A percentile compares a stretch with the other conserved stretches of the same genome.
Conservation (phyloP, 2,113 vertebrate genomes). For the Tenrec ecaudatus region DNA sequence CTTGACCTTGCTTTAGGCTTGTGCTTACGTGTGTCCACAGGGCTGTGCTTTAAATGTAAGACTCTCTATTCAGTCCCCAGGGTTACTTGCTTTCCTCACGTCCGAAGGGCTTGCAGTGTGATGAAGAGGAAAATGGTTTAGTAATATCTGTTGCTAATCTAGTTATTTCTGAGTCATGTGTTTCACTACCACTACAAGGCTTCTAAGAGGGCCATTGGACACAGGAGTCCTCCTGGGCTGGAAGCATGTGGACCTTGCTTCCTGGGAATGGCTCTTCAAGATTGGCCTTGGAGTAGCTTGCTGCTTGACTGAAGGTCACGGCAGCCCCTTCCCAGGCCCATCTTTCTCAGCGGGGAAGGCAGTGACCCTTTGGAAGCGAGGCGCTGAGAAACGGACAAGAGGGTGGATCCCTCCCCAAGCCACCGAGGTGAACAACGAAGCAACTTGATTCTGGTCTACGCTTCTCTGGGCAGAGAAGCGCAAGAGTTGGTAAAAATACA, state of each 20-base stretch:
- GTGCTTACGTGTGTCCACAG: slow-evolving; percentile 31
- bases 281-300: slow-evolving; percentile 16
- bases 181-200: not conserved
- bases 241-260: not conserved
- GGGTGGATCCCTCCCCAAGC: slow-evolving; percentile 9
- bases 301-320: slow-evolving; percentile 16
- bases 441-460: slow-evolving; percentile 2
- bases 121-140: slow-evolving; percentile 17
- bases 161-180: slow-evolving; percentile 29
- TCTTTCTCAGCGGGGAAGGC: not conserved
- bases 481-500: not conserved
- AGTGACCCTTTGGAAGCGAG: slow-evolving; percentile 39
- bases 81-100: slow-evolving; percentile 34
- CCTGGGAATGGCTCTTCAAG: slow-evolving; percentile 50
- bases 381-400: slow-evolving; percentile 17
- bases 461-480: slow-evolving; percentile 45
- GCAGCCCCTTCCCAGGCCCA: slow-evolving; percentile 6
- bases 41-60: slow-evolving; percentile 41
- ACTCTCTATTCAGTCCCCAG: not conserved
- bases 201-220: not conserved
- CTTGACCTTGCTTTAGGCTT: slow-evolving; percentile 60
- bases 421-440: slow-evolving; percentile 50
- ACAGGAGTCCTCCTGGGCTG: not conserved
- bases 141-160: slow-evolving; percentile 36
- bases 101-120: slow-evolving; percentile 36